phyloP scores from a whole-genome alignment of 2,113 vertebrate genomes.

The Boleophthalmus pectinirostris region DNA sequence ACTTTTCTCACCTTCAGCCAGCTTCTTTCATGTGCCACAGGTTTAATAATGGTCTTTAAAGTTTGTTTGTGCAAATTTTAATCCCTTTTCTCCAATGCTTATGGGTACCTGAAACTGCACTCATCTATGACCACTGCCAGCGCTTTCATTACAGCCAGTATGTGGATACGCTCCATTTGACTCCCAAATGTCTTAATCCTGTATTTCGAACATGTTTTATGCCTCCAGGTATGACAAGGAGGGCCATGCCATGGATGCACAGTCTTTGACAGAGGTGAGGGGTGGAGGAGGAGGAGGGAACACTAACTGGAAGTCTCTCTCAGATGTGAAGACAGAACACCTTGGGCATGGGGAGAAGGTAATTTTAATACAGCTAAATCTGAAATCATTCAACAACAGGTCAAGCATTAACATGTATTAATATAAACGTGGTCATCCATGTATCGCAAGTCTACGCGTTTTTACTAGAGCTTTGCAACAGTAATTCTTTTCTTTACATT shows the following conservation, averaged over 20 bases:
- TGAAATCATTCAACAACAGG: too few species aligned
- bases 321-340: conserved; percentile 89
- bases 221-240: conserved; percentile 91
- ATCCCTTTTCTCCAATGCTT: conserved; percentile 25
- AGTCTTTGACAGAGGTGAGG: conserved; percentile 88
- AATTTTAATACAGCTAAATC: background rate
- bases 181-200: conserved; percentile 32
- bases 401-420: too few species aligned
- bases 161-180: conserved; percentile 34
- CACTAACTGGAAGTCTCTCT: conserved; percentile 91
- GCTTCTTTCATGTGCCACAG: conserved; percentile 12
- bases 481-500: too few species aligned
- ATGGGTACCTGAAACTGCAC: conserved; percentile 49
- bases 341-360: conserved; percentile 97
- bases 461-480: too few species aligned
- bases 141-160: conserved; percentile 37
- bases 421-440: too few species aligned
- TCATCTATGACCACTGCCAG: conserved; percentile 44
- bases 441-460: too few species aligned
- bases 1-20: conserved; percentile 1
- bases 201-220: background rate
- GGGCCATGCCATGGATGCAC: conserved; percentile 85
- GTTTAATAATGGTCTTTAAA: background rate
- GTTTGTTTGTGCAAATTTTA: background rate
- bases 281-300: conserved; percentile 69